Percentiles rank a stretch among this genome's conserved stretches.
Evolutionary conservation across 2,797 vertebrate species (phyloP).

Genomic region (Scarus forsteni): DNA sequence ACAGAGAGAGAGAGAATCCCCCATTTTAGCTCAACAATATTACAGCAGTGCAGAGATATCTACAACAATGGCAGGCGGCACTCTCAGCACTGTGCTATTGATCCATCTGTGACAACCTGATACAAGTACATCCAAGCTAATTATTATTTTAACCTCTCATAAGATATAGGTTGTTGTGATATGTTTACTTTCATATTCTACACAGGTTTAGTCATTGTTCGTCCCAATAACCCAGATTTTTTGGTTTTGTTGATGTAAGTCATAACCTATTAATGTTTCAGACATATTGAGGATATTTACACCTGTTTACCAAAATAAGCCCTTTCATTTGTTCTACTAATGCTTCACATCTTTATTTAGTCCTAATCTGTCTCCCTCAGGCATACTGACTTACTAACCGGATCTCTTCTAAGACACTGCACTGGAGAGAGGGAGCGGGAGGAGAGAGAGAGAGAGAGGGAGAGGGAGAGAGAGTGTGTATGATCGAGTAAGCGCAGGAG

Average conservation of each 20-base stretch:
- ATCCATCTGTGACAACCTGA: slow-evolving; percentile 62
- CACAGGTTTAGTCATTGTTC: slow-evolving; percentile 10
- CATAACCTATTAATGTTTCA: slow-evolving; percentile 6
- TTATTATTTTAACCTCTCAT: slow-evolving; percentile 48
- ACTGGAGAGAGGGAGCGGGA: slow-evolving; percentile 68
- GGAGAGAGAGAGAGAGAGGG: slow-evolving; percentile 40
- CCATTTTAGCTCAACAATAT: slow-evolving; percentile 81
- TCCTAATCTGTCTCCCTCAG: slow-evolving; percentile 69
- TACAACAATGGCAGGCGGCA: slow-evolving; percentile 74
- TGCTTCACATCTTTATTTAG: slow-evolving; percentile 62
- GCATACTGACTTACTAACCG: slow-evolving; percentile 84
- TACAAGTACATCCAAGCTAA: slow-evolving; percentile 48
- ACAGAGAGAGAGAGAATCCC: slow-evolving; percentile 73
- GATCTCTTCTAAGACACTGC: slow-evolving; percentile 82
- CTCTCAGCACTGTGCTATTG: slow-evolving; percentile 57
- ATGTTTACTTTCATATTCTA: slow-evolving; percentile 9
- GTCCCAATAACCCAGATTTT: slow-evolving; percentile 10
- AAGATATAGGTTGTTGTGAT: slow-evolving; percentile 21
- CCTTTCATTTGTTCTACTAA: slow-evolving; percentile 23
- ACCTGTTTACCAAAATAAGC: background rate
- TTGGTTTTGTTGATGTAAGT: slow-evolving; percentile 1
- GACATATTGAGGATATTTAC: slow-evolving; percentile 6
- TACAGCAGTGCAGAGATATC: slow-evolving; percentile 82
- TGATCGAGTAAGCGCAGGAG: slow-evolving; percentile 58
- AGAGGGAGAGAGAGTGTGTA: slow-evolving; percentile 39